Conservation (phyloP, 2,113 vertebrate genomes). For the Ailurus styani region DNA sequence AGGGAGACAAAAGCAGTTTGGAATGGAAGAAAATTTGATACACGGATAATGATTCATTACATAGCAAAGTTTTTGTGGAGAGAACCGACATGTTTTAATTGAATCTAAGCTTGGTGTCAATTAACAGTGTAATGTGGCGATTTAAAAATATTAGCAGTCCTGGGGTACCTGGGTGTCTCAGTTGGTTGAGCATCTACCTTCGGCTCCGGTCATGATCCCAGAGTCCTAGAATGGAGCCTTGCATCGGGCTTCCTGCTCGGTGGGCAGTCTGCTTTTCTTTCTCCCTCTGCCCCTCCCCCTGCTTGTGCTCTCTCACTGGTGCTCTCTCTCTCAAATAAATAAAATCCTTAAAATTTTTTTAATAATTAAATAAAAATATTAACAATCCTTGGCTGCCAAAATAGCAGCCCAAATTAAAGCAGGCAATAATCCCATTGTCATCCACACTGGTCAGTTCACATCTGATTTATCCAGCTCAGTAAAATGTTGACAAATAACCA, state of each 20-base stretch:
- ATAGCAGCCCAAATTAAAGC: not conserved
- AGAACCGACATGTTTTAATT: not conserved
- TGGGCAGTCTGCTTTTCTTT: not conserved
- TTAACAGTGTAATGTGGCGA: not conserved
- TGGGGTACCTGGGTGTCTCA: not conserved
- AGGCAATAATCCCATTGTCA: not conserved
- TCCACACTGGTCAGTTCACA: not conserved
- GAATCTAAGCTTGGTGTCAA: not conserved
- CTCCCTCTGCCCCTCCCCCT: not conserved
- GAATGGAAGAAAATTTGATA: not conserved
- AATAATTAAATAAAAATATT: not conserved
- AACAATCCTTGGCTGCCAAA: not conserved
- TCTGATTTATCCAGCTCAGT: not conserved
- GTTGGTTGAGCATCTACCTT: not conserved
- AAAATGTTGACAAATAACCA: conserved; percentile 36
- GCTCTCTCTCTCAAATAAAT: not conserved
- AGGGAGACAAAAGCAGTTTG: not conserved
- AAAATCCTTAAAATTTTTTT: not conserved
- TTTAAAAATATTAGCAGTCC: not conserved
- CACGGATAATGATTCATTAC: not conserved
- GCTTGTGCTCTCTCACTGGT: not conserved
- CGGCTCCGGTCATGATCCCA: not conserved
- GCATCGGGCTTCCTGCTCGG: not conserved
- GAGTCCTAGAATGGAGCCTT: not conserved
- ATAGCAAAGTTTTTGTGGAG: not conserved